These are phyloP conservation scores for Asobara japonica DNA, from an alignment of 1,140 invertebrate species.

Conservation along the genomic window DNA sequence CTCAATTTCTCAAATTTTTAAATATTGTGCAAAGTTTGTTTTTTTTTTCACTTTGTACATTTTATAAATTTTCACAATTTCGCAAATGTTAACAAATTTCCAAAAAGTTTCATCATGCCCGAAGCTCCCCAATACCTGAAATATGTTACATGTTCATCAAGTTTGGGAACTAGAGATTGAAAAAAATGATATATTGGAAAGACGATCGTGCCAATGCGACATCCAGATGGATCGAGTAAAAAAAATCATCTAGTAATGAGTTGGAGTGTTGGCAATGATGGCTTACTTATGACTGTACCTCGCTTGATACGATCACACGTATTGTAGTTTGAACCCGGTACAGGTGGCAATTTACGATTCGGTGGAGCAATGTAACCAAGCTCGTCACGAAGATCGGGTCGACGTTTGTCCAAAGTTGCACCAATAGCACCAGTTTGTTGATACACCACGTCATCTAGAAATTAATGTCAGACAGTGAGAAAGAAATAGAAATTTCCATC, in stretches of 20 bases:
- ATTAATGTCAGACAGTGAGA: background rate
- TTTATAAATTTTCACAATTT: no score
- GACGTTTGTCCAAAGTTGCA: conserved; percentile 85
- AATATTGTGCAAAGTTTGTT: no score
- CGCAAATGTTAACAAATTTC: no score
- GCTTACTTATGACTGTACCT: conserved; percentile 90
- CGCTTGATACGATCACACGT: conserved; percentile 93
- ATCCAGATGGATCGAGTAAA: conserved; percentile 36
- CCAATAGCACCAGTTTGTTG: conserved; percentile 80
- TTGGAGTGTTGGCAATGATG: conserved; percentile 57
- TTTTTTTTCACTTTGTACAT: no score
- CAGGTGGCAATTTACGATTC: conserved; percentile 89
- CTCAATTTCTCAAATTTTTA: no score
- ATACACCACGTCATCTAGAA: conserved; percentile 88
- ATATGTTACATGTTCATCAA: conserved; percentile 34
- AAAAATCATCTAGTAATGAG: conserved; percentile 31
- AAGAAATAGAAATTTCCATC: background rate
- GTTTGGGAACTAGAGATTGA: conserved; percentile 46
- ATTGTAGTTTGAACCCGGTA: conserved; percentile 91
- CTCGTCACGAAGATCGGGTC: conserved; percentile 85
- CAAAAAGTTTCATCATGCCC: no score
- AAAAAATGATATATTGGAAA: conserved; percentile 35
- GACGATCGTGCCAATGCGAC: conserved; percentile 40
- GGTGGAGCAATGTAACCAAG: conserved; percentile 92
- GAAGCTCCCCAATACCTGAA: no score